phyloP scores from a whole-genome alignment of 2,888 invertebrate genomes.

The Galerucella calmariensis region DNA sequence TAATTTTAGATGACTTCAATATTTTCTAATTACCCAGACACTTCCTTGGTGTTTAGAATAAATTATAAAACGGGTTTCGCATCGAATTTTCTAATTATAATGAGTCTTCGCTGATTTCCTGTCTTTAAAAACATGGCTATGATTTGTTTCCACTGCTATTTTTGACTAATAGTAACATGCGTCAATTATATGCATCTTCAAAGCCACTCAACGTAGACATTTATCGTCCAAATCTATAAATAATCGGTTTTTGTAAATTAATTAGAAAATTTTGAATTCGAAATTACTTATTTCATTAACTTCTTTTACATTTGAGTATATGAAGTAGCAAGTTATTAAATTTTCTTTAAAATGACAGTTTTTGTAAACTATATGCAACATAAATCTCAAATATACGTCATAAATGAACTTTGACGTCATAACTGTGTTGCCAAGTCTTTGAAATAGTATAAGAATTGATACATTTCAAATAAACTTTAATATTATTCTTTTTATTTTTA shows the following conservation, averaged over 20 bases:
- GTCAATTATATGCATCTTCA: slow-evolving; percentile 7
- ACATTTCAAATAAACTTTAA: too few species aligned
- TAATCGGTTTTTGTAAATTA: not conserved
- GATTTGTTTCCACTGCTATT: slow-evolving; percentile 8
- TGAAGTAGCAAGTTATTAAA: too few species aligned
- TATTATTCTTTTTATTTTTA: too few species aligned
- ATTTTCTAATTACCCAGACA: slow-evolving; percentile 39
- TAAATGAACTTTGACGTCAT: too few species aligned
- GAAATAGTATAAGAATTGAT: too few species aligned
- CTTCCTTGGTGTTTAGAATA: slow-evolving; percentile 34
- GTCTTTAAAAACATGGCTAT: slow-evolving; percentile 8
- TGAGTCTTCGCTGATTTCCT: slow-evolving; percentile 4
- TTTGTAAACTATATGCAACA: too few species aligned
- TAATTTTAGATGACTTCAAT: slow-evolving; percentile 39
- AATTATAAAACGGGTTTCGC: slow-evolving; percentile 25
- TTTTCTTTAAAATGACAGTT: too few species aligned
- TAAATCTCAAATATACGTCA: too few species aligned
- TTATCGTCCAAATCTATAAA: not conserved
- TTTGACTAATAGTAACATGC: slow-evolving; percentile 1
- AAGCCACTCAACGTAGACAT: not conserved
- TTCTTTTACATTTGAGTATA: too few species aligned
- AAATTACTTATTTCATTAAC: too few species aligned
- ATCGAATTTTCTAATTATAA: slow-evolving; percentile 15
- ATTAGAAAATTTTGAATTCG: too few species aligned
- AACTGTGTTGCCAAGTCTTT: too few species aligned